Percentiles rank a stretch among this genome's conserved stretches.
Conservation (phyloP, 2,888 invertebrate genomes). For the Dugesia japonica region DNA sequence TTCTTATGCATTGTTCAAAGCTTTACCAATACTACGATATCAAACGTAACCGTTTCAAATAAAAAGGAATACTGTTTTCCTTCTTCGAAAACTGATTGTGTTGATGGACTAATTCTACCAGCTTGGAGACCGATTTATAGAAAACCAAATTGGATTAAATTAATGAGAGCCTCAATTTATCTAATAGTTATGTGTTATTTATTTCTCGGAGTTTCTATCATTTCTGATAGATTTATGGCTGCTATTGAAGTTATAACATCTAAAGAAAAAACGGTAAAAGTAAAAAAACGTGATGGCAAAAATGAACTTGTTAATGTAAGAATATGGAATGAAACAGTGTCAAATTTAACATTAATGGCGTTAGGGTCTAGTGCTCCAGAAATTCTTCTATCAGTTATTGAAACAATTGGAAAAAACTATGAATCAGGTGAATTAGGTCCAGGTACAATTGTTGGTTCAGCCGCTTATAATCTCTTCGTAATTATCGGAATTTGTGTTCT, state of each 20-base stretch:
- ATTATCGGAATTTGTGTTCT: constrained; percentile 83
- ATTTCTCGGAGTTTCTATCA: constrained; percentile 53
- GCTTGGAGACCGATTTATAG: constrained; percentile 66
- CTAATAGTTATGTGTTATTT: constrained; percentile 51
- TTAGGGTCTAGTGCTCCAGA: constrained; percentile 94
- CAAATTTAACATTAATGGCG: constrained; percentile 93
- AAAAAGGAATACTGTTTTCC: neutral
- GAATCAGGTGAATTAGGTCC: constrained; percentile 89
- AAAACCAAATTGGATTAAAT: constrained; percentile 55
- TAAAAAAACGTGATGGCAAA: constrained; percentile 72
- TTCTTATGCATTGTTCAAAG: neutral
- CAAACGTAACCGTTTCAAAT: neutral
- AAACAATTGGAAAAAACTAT: constrained; percentile 70
- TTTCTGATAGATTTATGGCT: constrained; percentile 54
- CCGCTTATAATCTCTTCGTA: constrained; percentile 92
- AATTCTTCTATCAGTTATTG: constrained; percentile 86
- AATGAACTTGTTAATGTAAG: constrained; percentile 73
- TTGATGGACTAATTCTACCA: constrained; percentile 67
- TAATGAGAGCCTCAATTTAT: constrained; percentile 60
- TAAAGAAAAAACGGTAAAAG: constrained; percentile 61
- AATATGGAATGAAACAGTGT: constrained; percentile 96
- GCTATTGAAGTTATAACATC: constrained; percentile 53
- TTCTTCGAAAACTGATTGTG: neutral
- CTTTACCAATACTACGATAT: neutral
- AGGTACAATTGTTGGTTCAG: constrained; percentile 92